These are phyloP conservation scores for Napeogenes sylphis DNA, from an alignment of 2,888 invertebrate species.

Conservation along the genomic window DNA sequence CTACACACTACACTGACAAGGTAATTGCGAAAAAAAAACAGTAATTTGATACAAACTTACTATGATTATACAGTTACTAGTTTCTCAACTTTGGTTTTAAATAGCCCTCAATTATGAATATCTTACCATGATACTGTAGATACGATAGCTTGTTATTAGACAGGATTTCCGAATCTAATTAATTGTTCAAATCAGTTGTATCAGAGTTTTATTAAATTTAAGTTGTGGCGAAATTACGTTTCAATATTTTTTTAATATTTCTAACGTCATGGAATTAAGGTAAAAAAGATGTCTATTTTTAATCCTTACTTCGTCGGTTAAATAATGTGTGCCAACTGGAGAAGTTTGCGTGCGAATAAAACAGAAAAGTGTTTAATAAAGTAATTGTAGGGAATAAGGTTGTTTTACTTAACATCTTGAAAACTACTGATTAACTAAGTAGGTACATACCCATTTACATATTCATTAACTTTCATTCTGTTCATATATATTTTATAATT, in stretches of 20 bases:
- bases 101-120: constrained; percentile 10
- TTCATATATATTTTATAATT: too few species aligned
- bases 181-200: constrained; percentile 9
- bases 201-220: neutral
- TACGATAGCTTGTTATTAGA: constrained; percentile 12
- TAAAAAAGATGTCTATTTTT: too few species aligned
- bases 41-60: neutral
- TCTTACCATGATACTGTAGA: constrained; percentile 10
- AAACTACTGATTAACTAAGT: too few species aligned
- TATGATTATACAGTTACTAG: neutral
- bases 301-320: too few species aligned
- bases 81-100: constrained; percentile 1
- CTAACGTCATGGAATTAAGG: too few species aligned
- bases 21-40: constrained; percentile 3
- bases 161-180: constrained; percentile 25
- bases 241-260: too few species aligned
- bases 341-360: constrained; percentile 46
- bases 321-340: constrained; percentile 35
- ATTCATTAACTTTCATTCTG: too few species aligned
- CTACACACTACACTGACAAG: constrained; percentile 8
- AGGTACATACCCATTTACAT: too few species aligned
- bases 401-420: too few species aligned
- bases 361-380: constrained; percentile 26
- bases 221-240: too few species aligned
- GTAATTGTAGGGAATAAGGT: too few species aligned